Conservation (phyloP, 2,888 invertebrate species). For the Adela reaumurella region DNA sequence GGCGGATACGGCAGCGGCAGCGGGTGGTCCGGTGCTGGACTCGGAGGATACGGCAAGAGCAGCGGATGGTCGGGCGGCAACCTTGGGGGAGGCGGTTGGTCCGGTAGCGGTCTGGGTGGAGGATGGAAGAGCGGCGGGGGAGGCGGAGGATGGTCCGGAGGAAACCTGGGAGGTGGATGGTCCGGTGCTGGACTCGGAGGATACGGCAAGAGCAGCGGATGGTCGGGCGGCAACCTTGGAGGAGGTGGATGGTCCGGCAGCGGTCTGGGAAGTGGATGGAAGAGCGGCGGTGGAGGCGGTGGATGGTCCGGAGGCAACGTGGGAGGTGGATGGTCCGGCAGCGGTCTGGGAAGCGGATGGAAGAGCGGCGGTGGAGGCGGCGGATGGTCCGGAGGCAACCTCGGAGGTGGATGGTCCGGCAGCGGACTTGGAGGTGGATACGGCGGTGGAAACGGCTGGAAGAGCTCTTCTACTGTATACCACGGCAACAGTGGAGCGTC, state of each 20-base stretch:
- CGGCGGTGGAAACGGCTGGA: no score
- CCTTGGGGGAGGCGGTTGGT: neutral
- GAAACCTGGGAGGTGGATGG: neutral
- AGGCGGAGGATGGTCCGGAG: no score
- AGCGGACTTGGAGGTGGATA: no score
- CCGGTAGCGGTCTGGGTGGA: neutral
- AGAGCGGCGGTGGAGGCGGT: neutral
- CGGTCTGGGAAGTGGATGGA: neutral
- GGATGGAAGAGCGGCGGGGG: neutral
- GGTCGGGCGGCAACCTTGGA: no score
- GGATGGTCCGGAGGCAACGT: neutral
- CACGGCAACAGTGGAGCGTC: no score
- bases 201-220: neutral
- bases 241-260: neutral
- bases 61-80: no score
- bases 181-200: neutral
- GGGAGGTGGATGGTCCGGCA: neutral
- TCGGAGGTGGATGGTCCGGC: no score
- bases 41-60: no score
- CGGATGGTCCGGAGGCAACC: no score
- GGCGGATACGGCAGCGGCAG: no score
- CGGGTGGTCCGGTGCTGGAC: no score
- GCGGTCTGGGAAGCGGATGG: neutral
- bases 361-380: neutral
- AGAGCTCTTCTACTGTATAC: no score